Evolutionary conservation across 2,797 vertebrate genomes (phyloP), one percentile per base, ranked within the genome.

Genomic region (Muscicapa comitata): DNA sequence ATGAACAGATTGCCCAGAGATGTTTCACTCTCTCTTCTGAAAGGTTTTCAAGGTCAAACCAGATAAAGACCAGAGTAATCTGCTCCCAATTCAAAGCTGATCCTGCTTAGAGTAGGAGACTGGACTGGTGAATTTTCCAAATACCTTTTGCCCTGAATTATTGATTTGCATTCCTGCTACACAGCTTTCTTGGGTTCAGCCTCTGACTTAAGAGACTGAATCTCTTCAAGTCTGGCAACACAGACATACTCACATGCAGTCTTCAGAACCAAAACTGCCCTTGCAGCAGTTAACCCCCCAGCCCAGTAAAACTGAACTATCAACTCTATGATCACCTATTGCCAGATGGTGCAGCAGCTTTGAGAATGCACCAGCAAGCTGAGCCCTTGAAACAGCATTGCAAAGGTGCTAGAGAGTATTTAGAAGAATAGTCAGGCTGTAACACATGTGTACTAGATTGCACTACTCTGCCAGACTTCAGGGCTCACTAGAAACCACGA

Each of bases 361-460:
- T 47, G n/a, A 62, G 17, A 75, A 4, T 2, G 24, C 21, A 78
- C 26, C 25, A 65, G 31, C 54, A 25, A 50, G 42, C 38, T 24
- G 47, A 40, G 58, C 13, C 33, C 28, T 8, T 45, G 17, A 47
- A 15, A 23, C 20, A 35, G 58, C 29, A 50, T 10, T 47, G 33
- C 28, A 51, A 73, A 23, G 2, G 20, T 70, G 28, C 47, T 33
- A 8, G 53, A 47, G 8, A 63, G 18, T 33, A 45, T 31, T 37
- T 33, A 37, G 57, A 54, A 79, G 23, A 33, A 63, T 6, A 19
- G 26, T 13, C n/a, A 88, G 29, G 54, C 31, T 71, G 35, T 26
- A 50, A 43, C 0, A 53, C 0, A 1, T 1, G 1, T 13, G 16
- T 20, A 25, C 40, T 24, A 62, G 43, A 77, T 61, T 88, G 77